Evolutionary conservation across 2,797 vertebrate species (phyloP).

Genomic region (Chanos chanos): DNA sequence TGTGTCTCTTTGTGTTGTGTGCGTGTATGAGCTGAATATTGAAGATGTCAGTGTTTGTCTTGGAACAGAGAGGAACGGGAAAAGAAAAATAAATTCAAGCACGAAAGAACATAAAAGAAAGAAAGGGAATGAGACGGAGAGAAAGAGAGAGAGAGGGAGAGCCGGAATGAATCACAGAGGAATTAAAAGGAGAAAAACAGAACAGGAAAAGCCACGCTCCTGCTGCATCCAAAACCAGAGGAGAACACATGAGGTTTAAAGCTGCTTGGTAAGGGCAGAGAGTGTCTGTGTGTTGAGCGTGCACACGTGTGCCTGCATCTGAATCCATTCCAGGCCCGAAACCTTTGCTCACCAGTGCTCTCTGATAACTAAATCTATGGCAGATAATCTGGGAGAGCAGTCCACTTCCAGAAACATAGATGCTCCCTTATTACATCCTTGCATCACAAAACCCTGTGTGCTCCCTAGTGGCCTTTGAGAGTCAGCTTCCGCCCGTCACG

Average conservation of each 20-base stretch:
- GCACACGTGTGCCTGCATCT: too few species aligned
- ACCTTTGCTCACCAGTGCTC: slow-evolving; percentile 17
- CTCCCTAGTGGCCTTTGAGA: too few species aligned
- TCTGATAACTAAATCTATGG: slow-evolving; percentile 20
- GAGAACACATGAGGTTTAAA: slow-evolving; percentile 4
- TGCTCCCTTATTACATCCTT: too few species aligned
- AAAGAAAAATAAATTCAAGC: neutral
- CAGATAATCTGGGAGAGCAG: neutral
- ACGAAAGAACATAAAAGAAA: neutral
- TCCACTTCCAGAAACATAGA: neutral
- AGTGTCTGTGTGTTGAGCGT: neutral
- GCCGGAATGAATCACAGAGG: slow-evolving; percentile 15
- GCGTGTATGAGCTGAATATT: too few species aligned
- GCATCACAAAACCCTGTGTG: too few species aligned
- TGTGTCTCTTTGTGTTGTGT: too few species aligned
- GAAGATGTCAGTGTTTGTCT: too few species aligned
- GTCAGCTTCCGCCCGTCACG: too few species aligned
- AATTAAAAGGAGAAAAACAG: slow-evolving; percentile 33
- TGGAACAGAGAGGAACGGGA: too few species aligned
- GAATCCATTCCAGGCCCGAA: slow-evolving; percentile 15
- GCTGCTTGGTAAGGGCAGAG: slow-evolving; percentile 9
- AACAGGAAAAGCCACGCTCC: slow-evolving; percentile 17
- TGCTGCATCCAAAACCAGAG: slow-evolving; percentile 8
- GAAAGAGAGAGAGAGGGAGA: neutral
- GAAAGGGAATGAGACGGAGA: neutral